Conservation (phyloP, 2,113 vertebrate species). For the Formicarius rufipectus region DNA sequence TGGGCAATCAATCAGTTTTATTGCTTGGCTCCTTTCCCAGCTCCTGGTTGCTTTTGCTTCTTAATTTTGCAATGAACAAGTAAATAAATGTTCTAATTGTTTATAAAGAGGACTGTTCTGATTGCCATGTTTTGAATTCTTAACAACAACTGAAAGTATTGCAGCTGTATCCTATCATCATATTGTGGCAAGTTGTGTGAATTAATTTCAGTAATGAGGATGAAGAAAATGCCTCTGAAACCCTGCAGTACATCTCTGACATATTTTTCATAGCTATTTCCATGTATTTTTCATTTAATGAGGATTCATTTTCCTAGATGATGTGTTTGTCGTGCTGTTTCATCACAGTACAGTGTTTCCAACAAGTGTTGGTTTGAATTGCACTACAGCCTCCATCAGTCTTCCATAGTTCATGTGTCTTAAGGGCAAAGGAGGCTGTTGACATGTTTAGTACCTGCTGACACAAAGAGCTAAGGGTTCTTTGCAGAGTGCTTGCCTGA, state of each 20-base stretch:
- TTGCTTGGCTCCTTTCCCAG: constrained; percentile 52
- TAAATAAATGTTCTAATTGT: constrained; percentile 38
- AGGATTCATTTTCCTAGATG: background rate
- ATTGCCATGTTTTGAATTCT: constrained; percentile 55
- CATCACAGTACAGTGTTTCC: background rate
- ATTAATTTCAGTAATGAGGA: constrained; percentile 42
- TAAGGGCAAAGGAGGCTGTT: rapidly evolving
- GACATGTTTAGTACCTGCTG: rapidly evolving
- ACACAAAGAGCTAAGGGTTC: background rate
- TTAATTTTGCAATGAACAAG: constrained; percentile 28
- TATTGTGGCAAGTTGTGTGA: constrained; percentile 35
- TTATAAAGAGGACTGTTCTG: constrained; percentile 28
- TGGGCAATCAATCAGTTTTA: constrained; percentile 51
- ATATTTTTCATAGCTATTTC: background rate
- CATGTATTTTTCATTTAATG: background rate
- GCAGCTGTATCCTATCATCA: constrained; percentile 13
- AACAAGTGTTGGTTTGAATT: background rate
- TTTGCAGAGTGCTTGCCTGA: background rate
- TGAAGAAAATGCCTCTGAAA: constrained; percentile 10
- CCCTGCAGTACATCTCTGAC: background rate
- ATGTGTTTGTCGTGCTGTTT: background rate
- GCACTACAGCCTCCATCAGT: background rate
- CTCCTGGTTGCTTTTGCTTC: constrained; percentile 25
- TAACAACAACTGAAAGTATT: constrained; percentile 37
- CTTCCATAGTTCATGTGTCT: background rate